Evolutionary conservation across 92 coral and sea anemone genomes (phyloP), one percentile per base, ranked within the genome.

Genomic region (Meandrina meandrites): DNA sequence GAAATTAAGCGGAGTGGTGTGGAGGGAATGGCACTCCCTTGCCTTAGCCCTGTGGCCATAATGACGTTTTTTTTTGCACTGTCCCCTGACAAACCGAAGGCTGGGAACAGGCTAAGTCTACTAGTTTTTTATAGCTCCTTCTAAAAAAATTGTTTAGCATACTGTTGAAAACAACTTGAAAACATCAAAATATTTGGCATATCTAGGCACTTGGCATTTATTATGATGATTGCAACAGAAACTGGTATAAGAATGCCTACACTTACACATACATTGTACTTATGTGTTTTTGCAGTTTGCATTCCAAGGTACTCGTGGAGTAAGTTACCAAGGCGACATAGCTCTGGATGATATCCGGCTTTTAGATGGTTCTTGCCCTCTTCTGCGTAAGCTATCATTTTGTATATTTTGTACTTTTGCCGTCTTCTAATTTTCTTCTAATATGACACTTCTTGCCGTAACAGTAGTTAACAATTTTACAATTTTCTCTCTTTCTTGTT

Each of bases 341-440:
- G 99, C 99, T 32, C 86, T 97, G 32, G 99, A 97, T 78, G 99
- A 97, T 79, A 89, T 97, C 53, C 87, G 93, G 8, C 82, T 97
- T 10, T 42, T 84, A 37, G 94, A 93, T 57, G 94, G 96, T 9
- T 75, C 93, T 15, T 97, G 99, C 75, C 97, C 99, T 48, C 91
- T 89, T 6, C 84, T 93, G 56, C 90, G 98, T 96, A 87, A 89
- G 96, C 76, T 81, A 67, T 24, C 6, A 28, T 27, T 21, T 60
- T 27, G 0, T 30, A 28, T 13, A 13, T 70, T 72, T 30, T 53
- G 27, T 31, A 30, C 15, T 28, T 64, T 36, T 27, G 42, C 7
- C 2, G 8, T 21, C 32, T 76, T 35, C 8, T 35, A 15, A 5
- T 35, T 40, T 40, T 40, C 45, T 40, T 40, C 45, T 40, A n/a